These are phyloP conservation scores for Arctia plantaginis DNA, from an alignment of 2,888 invertebrate species.

Conservation along the genomic window DNA sequence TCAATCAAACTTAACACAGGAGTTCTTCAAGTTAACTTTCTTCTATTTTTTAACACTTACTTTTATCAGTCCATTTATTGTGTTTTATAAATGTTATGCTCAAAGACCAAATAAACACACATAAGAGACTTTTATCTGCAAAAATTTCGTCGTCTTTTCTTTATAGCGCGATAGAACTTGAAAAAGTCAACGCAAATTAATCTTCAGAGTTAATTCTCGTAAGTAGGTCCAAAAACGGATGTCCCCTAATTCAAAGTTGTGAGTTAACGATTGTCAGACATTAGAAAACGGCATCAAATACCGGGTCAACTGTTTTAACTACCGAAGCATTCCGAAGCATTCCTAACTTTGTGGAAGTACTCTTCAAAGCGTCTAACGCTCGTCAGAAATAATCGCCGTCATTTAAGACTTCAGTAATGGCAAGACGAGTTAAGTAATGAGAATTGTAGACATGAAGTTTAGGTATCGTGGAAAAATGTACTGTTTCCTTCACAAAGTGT, in stretches of 20 bases:
- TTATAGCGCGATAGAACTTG: slow-evolving; percentile 26
- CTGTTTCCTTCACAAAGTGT: background rate
- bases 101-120: background rate
- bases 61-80: background rate
- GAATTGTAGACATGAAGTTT: slow-evolving; percentile 22
- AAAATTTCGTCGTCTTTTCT: slow-evolving; percentile 14
- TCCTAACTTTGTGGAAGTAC: slow-evolving; percentile 20
- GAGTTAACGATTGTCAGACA: slow-evolving; percentile 33
- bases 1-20: background rate
- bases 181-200: slow-evolving; percentile 34
- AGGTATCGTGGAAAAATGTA: slow-evolving; percentile 6
- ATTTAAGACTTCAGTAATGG: slow-evolving; percentile 29
- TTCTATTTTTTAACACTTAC: background rate
- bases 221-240: slow-evolving; percentile 37
- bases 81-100: background rate
- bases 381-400: slow-evolving; percentile 38
- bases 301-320: slow-evolving; percentile 39
- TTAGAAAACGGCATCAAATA: slow-evolving; percentile 37
- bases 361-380: slow-evolving; percentile 28
- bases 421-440: slow-evolving; percentile 36
- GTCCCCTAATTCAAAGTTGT: slow-evolving; percentile 37
- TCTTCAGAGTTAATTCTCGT: slow-evolving; percentile 30
- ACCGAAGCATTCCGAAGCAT: slow-evolving; percentile 25
- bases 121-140: background rate
- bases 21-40: background rate